These are phyloP conservation scores for Pogonus chalceus DNA, from an alignment of 1,140 invertebrate genomes.

Conservation along the genomic window DNA sequence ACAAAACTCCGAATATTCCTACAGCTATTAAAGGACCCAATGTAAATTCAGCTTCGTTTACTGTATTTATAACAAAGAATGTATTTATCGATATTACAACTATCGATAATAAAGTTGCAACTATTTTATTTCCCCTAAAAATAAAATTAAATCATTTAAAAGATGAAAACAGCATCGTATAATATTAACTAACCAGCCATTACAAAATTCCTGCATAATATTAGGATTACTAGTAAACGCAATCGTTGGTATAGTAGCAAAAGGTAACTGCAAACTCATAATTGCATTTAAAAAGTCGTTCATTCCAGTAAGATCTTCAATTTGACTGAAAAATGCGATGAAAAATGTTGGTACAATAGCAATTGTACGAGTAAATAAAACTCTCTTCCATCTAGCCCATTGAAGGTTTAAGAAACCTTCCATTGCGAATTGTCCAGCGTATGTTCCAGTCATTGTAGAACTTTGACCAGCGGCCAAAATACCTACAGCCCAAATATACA, in stretches of 20 bases:
- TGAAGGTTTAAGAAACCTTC: constrained; percentile 83
- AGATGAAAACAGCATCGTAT: no score
- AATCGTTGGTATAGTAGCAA: constrained; percentile 77
- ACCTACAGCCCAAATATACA: constrained; percentile 88
- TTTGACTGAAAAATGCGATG: constrained; percentile 63
- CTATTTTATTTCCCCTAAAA: constrained; percentile 55
- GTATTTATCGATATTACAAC: constrained; percentile 74
- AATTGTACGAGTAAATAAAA: constrained; percentile 75
- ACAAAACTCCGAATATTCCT: constrained; percentile 48
- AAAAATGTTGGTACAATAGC: constrained; percentile 84
- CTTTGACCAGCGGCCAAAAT: constrained; percentile 86
- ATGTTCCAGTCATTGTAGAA: constrained; percentile 79
- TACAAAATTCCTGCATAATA: constrained; percentile 81
- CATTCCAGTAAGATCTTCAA: constrained; percentile 71
- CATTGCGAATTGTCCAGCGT: constrained; percentile 70
- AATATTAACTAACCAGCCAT: constrained; percentile 50
- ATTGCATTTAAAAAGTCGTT: constrained; percentile 86
- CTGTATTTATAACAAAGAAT: constrained; percentile 62
- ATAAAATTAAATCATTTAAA: background rate
- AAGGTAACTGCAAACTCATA: constrained; percentile 79
- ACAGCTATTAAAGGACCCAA: constrained; percentile 45
- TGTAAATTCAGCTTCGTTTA: constrained; percentile 37
- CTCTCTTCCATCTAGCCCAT: constrained; percentile 84
- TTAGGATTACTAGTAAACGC: constrained; percentile 74
- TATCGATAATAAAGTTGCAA: constrained; percentile 53